Evolutionary conservation across 2,797 vertebrate species (phyloP).

Genomic region (Crax fasciolata): DNA sequence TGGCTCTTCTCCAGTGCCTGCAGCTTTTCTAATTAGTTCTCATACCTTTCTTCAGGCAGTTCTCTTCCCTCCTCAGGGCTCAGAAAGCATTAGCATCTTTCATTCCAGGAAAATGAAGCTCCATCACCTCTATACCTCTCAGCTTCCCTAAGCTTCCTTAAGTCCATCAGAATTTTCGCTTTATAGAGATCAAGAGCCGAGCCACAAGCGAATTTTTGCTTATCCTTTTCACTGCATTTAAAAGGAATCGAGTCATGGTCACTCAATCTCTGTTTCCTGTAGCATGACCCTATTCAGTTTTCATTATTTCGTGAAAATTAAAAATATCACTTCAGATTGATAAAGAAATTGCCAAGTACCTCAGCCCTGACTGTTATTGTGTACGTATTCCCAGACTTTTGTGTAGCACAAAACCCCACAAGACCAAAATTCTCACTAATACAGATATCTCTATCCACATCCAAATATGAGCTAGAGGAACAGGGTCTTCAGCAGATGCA

Average conservation of each 20-base stretch:
- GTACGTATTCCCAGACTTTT: not conserved
- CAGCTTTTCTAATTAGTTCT: conserved; percentile 17
- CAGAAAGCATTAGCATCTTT: not conserved
- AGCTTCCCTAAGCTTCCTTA: not conserved
- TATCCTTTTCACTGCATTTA: not conserved
- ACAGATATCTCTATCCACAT: not conserved
- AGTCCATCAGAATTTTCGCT: not conserved
- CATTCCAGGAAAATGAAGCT: not conserved
- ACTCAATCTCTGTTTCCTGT: not conserved
- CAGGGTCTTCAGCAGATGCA: not conserved
- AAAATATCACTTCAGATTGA: not conserved
- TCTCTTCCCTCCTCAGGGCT: not conserved
- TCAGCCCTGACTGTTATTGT: not conserved
- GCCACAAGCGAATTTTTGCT: not conserved
- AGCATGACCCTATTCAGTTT: not conserved
- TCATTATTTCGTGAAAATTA: not conserved
- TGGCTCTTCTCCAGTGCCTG: not conserved
- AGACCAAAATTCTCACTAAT: not conserved
- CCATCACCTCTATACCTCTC: not conserved
- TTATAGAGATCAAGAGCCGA: not conserved
- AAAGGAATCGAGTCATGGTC: not conserved
- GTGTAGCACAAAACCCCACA: not conserved
- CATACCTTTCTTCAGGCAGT: not conserved
- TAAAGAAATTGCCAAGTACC: not conserved
- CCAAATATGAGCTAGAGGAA: not conserved